Percentiles rank a stretch among this genome's conserved stretches.
Conservation (phyloP, 2,113 vertebrate species). For the Tragelaphus scriptus region DNA sequence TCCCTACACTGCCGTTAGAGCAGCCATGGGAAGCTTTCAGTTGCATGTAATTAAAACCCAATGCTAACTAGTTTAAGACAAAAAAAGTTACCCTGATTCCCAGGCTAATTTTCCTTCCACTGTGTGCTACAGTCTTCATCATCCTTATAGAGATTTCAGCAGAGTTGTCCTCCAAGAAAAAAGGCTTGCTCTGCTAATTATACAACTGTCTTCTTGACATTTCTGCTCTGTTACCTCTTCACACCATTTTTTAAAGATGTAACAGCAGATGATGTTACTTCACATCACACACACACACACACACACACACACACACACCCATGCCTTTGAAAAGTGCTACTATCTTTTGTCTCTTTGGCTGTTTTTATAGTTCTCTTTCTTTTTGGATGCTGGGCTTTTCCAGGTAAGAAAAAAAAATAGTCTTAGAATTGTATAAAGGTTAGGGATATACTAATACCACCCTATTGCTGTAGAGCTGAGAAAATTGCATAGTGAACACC, state of each 20-base stretch:
- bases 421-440: not conserved
- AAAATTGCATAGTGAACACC: not conserved
- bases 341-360: not conserved
- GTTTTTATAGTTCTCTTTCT: not conserved
- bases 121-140: not conserved
- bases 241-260: not conserved
- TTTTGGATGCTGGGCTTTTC: not conserved
- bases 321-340: not conserved
- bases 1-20: not conserved
- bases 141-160: not conserved
- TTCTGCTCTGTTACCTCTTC: not conserved
- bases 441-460: not conserved
- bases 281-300: not conserved
- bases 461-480: not conserved
- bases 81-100: not conserved
- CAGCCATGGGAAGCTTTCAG: not conserved
- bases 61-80: slow-evolving; percentile 8
- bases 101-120: slow-evolving; percentile 2
- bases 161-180: slow-evolving; percentile 5
- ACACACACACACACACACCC: not conserved
- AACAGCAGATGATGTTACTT: not conserved
- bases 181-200: not conserved
- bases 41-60: slow-evolving; percentile 1
- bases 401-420: not conserved
- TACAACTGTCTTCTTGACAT: not conserved